Evolutionary conservation across 2,797 vertebrate species (phyloP).

Genomic region (Hylomyscus alleni): DNA sequence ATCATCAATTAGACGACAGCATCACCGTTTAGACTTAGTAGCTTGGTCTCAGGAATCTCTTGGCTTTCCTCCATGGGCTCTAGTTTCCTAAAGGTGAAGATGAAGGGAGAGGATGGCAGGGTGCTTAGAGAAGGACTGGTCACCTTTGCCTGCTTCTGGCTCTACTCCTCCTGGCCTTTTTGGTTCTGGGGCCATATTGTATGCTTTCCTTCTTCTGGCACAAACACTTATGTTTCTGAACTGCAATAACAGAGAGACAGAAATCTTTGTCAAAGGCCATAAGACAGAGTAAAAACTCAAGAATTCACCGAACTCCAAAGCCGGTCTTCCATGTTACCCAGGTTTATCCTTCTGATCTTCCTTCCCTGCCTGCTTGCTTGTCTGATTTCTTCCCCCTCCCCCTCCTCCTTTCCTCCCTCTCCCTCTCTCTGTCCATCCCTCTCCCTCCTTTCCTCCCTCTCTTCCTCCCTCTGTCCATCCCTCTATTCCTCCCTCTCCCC

Average conservation of each 20-base stretch:
- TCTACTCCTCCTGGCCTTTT: background rate
- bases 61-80: background rate
- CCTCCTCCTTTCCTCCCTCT: background rate
- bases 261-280: background rate
- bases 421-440: background rate
- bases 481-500: rapidly evolving
- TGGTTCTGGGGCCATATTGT: no score
- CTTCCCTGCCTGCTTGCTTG: background rate
- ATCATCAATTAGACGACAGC: background rate
- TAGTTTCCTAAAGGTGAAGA: background rate
- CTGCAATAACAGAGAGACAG: background rate
- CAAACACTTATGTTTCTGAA: background rate
- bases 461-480: rapidly evolving
- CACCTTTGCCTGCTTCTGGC: background rate
- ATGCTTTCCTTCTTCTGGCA: background rate
- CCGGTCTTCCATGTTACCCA: background rate
- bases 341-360: background rate
- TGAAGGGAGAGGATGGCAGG: background rate
- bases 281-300: no score
- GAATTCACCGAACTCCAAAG: background rate
- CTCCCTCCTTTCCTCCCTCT: background rate
- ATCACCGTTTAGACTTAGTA: background rate
- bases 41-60: background rate
- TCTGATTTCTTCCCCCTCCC: background rate
- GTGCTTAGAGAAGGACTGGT: background rate